Percentiles rank a stretch among this genome's conserved stretches.
Conservation (phyloP, 2,888 invertebrate species). For the Cyclophora punctaria region DNA sequence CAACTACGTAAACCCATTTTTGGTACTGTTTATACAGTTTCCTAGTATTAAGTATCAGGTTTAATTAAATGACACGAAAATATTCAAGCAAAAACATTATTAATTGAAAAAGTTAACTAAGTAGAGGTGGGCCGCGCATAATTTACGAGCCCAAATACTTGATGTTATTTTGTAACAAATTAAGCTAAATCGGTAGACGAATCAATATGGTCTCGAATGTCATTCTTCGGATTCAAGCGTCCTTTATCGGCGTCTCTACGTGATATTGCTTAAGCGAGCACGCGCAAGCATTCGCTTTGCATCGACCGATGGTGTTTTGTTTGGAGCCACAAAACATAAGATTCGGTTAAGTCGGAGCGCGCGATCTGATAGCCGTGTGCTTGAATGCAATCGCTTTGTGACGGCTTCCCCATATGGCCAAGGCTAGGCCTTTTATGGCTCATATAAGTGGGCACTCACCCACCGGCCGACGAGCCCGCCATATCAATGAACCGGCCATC, state of each 20-base stretch:
- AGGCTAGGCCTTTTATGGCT: slow-evolving; percentile 71
- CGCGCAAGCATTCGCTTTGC: slow-evolving; percentile 4
- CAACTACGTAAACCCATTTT: too few relatives aligned
- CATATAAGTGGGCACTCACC: slow-evolving; percentile 74
- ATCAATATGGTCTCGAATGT: slow-evolving; percentile 4
- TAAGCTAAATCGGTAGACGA: background rate
- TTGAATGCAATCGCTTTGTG: slow-evolving; percentile 67
- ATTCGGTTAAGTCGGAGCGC: slow-evolving; percentile 35
- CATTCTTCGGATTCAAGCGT: slow-evolving; percentile 4
- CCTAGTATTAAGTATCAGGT: too few relatives aligned
- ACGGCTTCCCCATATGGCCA: slow-evolving; percentile 72
- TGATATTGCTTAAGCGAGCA: slow-evolving; percentile 5
- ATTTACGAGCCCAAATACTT: too few relatives aligned
- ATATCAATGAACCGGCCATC: slow-evolving; percentile 75
- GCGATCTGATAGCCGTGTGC: slow-evolving; percentile 62
- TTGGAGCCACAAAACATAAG: background rate
- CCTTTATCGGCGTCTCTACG: background rate
- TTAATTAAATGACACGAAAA: too few relatives aligned
- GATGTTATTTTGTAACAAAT: background rate
- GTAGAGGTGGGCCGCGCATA: too few relatives aligned
- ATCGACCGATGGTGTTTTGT: background rate
- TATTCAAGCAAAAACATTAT: too few relatives aligned
- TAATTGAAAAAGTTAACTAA: too few relatives aligned
- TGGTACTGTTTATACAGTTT: too few relatives aligned
- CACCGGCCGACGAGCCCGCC: slow-evolving; percentile 69